Evolutionary conservation across 1,140 invertebrate species (phyloP), one percentile per base, ranked within the genome.

Genomic region (Drosophila kohkoa): DNA sequence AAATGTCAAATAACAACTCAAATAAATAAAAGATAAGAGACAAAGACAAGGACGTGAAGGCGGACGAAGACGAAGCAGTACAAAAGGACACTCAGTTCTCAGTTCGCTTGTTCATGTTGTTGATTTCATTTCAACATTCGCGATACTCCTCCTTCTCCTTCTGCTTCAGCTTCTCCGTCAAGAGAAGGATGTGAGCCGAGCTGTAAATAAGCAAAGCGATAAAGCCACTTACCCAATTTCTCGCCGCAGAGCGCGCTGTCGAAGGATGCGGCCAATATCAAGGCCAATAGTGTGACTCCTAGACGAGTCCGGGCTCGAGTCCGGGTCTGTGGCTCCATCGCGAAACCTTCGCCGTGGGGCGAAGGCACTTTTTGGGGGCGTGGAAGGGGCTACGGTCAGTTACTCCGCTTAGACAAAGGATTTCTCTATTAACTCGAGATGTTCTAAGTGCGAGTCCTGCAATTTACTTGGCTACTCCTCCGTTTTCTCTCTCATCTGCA

Each of bases 211-310:
- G 58, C 43, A 76, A 66, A 77, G 55, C 55, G 48, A 75, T 68
- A 75, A 54, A 77, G 67, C 51, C 49, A 82, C 87, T 90, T 83
- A 90, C 87, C 87, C 70, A 90, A 81, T 83, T 90, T 90, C 74
- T 90, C 87, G 77, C 87, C 87, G 60, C 87, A 90, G 13, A 83
- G 70, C 41, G 77, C 87, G 72, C 54, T 64, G 64, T 77, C 67
- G 15, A 80, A 58, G 16, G 64, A 77, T 52, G 78, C 70, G 10
- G 77, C 30, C 77, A 79, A 81, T 68, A 90, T 57, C 59, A 90
- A 67, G 32, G 60, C 49, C 51, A 82, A 45, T 25, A 88, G 32
- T 62, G 68, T 25, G 43, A 78, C 45, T 63, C 83, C 43, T 65
- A 69, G 28, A 45, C 55, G 46, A 46, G 55, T 41, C 5, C 54